Conservation (phyloP, 2,113 vertebrate species). For the Grallaria varia region DNA sequence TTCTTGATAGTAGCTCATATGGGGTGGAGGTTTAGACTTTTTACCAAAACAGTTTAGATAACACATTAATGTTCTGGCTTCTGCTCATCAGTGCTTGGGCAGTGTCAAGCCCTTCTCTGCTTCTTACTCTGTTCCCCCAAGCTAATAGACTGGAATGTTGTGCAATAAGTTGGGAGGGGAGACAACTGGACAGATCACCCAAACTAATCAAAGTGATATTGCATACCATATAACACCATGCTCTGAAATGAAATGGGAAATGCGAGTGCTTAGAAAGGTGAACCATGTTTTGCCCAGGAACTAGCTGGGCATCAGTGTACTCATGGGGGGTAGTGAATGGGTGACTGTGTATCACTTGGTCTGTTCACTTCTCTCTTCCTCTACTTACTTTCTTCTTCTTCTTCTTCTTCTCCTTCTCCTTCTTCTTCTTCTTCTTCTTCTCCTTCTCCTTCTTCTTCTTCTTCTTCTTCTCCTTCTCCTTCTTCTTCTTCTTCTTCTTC, state of each 20-base stretch:
- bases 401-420: neutral
- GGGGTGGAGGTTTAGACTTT: neutral
- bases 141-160: neutral
- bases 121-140: neutral
- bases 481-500: neutral
- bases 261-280: neutral
- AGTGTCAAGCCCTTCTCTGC: neutral
- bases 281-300: neutral
- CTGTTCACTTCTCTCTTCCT: neutral
- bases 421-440: neutral
- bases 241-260: neutral
- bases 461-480: neutral
- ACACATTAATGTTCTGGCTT: neutral
- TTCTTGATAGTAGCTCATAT: neutral
- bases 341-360: neutral
- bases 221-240: neutral
- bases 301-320: neutral
- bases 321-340: neutral
- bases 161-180: neutral
- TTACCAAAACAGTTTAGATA: neutral
- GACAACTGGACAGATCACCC: neutral
- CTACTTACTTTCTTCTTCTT: neutral
- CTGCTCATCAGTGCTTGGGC: neutral
- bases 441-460: neutral
- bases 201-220: neutral